Evolutionary conservation across 1,140 invertebrate species (phyloP), one percentile per base, ranked within the genome.

Genomic region (Holotrichia oblita): DNA sequence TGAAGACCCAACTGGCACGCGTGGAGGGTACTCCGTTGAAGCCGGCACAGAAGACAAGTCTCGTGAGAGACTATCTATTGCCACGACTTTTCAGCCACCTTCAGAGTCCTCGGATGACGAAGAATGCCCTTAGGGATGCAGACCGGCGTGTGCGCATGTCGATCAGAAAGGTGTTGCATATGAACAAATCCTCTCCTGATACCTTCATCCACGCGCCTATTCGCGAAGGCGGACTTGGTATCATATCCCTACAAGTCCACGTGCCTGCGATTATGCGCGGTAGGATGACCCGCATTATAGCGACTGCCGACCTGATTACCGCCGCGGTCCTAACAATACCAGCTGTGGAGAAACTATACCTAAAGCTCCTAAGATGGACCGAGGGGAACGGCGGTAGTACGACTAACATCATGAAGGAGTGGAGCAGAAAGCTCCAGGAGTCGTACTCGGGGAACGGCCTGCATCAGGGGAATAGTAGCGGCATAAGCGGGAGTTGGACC

Each of bases 361-460:
- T 69, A n/a, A 77, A 69, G 48, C 24, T 77, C 12, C 22, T 64
- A 42, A 17, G 8, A 17, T 40, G 24, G 76, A 69, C 76, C 12
- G 42, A 40, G 7, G 22, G 24, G n/a, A 40, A 69, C 76, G 77
- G 77, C 7, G 59, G 10, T 14, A 73, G 40, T 24, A 73, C 40
- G 6, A 4, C 7, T 12, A 22, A 40, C 17, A 22, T 42, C 12
- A n/a, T 2, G 17, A 14, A n/a, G 17, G 48, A 42, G 34, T 78
- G 69, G 77, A 22, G 76, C 34, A 4, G 75, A n/a, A 77, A 24
- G 17, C 40, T 78, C 4, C 10, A 78, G 24, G 34, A 14, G 17
- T n/a, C 48, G 12, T 80, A 80, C 40, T 73, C 76, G n/a, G 72
- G 76, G 6, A 74, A 77, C 64, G 79, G 76, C 8, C 42, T 80